Conservation (phyloP, 2,797 vertebrate genomes). For the Danio jaintianensis region DNA sequence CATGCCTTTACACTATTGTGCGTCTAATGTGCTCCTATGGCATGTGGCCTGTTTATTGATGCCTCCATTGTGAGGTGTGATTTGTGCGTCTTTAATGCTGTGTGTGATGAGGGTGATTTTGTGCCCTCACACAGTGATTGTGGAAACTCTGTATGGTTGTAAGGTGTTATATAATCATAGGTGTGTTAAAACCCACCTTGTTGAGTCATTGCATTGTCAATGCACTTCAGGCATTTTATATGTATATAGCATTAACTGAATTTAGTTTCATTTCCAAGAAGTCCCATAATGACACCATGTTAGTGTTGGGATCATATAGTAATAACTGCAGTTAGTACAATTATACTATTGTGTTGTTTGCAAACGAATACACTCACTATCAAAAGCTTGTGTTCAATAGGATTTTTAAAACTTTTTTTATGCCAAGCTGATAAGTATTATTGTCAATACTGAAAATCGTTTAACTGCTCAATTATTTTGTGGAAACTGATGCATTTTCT, state of each 20-base stretch:
- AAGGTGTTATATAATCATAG: conserved; percentile 12
- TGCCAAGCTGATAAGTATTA: background rate
- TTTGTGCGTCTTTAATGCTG: conserved; percentile 16
- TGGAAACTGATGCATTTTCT: background rate
- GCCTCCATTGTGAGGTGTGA: conserved; percentile 27
- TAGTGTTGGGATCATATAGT: background rate
- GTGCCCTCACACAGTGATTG: conserved; percentile 2
- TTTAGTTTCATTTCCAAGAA: background rate
- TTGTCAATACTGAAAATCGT: too few relatives aligned
- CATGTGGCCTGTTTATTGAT: conserved; percentile 29
- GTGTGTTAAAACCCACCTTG: background rate
- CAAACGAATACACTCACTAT: too few relatives aligned
- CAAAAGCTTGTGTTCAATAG: background rate
- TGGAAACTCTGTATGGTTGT: background rate
- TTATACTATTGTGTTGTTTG: too few relatives aligned
- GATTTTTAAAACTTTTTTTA: too few relatives aligned
- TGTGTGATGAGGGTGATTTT: background rate
- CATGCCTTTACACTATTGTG: conserved; percentile 46
- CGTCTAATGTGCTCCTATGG: conserved; percentile 29
- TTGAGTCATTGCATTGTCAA: background rate
- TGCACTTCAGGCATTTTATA: background rate
- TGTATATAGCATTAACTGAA: background rate
- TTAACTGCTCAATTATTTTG: background rate
- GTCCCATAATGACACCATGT: background rate
- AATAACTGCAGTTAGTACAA: background rate